Evolutionary conservation across 2,888 invertebrate species (phyloP).

Genomic region (Dryococelus australis): DNA sequence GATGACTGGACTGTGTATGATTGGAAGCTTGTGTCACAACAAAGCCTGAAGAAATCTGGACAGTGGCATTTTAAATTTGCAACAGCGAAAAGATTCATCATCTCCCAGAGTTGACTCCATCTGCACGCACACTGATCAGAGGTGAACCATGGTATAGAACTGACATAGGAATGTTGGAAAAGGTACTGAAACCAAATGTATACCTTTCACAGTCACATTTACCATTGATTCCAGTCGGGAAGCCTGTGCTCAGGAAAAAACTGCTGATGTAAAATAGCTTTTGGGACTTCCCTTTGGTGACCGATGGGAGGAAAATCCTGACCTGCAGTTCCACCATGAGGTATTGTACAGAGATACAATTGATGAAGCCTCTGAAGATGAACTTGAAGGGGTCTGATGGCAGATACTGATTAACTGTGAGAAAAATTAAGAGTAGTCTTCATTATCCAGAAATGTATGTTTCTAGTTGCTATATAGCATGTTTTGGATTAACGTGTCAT

Average conservation of each 20-base stretch:
- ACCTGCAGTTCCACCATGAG: neutral
- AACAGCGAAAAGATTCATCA: neutral
- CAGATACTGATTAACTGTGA: too few relatives aligned
- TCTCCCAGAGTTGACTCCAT: neutral
- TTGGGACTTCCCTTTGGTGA: neutral
- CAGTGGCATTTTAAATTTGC: constrained; percentile 18
- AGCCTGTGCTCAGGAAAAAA: neutral
- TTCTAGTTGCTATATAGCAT: too few relatives aligned
- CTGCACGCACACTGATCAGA: neutral
- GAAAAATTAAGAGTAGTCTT: too few relatives aligned
- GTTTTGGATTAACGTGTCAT: too few relatives aligned
- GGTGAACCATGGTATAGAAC: neutral
- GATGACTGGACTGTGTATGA: neutral
- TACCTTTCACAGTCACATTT: neutral
- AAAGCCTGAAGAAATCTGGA: neutral
- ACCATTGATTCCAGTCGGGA: too few relatives aligned
- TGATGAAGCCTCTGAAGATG: too few relatives aligned
- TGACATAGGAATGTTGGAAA: neutral
- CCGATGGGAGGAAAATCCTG: neutral
- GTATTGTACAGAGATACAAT: too few relatives aligned
- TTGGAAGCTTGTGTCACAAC: neutral
- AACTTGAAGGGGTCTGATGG: too few relatives aligned
- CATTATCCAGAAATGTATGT: too few relatives aligned
- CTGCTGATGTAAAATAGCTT: neutral
- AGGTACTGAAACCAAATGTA: constrained; percentile 11